Evolutionary conservation across 2,113 vertebrate genomes (phyloP).

Genomic region (Toxostoma redivivum): DNA sequence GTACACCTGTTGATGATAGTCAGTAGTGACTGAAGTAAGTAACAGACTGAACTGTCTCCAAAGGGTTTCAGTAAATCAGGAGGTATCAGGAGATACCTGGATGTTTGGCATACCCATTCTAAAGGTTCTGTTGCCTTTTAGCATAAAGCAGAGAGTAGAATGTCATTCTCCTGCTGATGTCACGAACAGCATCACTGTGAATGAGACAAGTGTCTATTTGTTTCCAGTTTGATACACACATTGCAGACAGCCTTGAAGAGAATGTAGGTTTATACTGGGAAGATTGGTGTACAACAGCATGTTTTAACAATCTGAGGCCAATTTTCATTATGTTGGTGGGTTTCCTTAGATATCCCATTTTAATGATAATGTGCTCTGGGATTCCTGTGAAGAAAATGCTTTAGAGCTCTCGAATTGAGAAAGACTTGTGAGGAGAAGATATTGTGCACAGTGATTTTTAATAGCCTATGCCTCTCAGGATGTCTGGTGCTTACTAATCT

Average conservation of each 20-base stretch:
- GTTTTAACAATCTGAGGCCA: neutral
- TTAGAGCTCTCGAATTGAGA: neutral
- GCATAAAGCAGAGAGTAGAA: neutral
- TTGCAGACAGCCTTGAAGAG: neutral
- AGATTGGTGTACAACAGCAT: neutral
- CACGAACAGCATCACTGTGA: neutral
- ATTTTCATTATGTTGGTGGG: neutral
- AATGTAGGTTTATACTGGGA: neutral
- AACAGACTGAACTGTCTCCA: neutral
- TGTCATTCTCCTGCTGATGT: neutral
- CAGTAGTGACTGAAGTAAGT: neutral
- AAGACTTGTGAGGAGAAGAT: neutral
- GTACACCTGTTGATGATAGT: neutral
- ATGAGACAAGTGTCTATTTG: neutral
- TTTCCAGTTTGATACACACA: neutral
- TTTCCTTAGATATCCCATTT: neutral
- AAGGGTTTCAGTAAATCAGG: neutral
- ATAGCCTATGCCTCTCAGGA: neutral
- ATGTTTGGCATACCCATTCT: neutral
- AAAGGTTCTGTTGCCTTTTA: neutral
- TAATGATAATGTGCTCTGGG: neutral
- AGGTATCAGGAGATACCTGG: neutral
- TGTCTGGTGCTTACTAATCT: slow-evolving; percentile 1
- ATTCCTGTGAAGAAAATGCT: neutral
- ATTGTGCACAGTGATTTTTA: neutral